Evolutionary conservation across 2,888 invertebrate species (phyloP).

Genomic region (Megastigmus dorsalis): DNA sequence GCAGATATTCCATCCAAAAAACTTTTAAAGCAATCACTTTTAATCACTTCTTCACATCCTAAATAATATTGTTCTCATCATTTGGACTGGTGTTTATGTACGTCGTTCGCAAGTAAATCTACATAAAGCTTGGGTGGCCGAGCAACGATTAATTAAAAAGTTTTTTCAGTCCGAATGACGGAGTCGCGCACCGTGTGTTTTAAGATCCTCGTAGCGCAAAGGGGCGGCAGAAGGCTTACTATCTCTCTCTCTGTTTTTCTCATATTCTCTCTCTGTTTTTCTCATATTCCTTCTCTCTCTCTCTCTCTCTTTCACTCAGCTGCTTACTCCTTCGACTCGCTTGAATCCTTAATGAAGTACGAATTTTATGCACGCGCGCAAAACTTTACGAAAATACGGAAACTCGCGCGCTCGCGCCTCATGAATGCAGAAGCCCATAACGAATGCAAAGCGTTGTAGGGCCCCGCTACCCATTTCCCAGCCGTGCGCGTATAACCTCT

Average conservation of each 20-base stretch:
- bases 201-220: constrained; percentile 14
- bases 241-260: background rate
- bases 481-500: background rate
- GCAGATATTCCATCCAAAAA: too few species aligned
- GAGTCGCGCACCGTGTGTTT: background rate
- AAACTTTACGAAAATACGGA: constrained; percentile 35
- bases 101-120: background rate
- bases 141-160: constrained; percentile 33
- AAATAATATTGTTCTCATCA: background rate
- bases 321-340: background rate
- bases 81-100: background rate
- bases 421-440: constrained; percentile 26
- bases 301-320: background rate
- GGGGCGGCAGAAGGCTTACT: background rate
- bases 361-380: constrained; percentile 22
- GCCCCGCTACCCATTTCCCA: background rate
- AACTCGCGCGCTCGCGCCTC: constrained; percentile 4
- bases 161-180: background rate
- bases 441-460: constrained; percentile 18
- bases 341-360: constrained; percentile 45
- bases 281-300: background rate
- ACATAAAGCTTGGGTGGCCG: background rate
- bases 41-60: too few species aligned
- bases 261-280: too few species aligned
- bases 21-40: too few species aligned